A percentile compares a stretch with the other conserved stretches of the same genome.
Evolutionary conservation across 2,797 vertebrate genomes (phyloP).

Genomic region (Pachyuromys duprasi): DNA sequence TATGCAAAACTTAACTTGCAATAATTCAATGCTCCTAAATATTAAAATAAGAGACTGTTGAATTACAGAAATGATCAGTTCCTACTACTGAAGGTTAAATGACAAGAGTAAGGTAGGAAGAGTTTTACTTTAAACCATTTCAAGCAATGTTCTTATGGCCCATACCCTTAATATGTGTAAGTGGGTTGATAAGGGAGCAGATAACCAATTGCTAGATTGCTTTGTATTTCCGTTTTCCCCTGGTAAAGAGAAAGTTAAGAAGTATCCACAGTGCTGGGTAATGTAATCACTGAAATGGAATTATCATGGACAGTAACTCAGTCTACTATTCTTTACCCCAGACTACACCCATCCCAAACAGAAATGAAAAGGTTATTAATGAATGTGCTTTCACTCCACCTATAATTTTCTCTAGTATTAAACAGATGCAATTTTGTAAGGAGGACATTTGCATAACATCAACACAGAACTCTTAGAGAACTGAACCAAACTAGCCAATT

Average conservation of each 20-base stretch:
- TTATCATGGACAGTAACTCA: background rate
- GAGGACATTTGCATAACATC: background rate
- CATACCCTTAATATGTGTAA: background rate
- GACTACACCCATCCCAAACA: background rate
- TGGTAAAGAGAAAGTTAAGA: background rate
- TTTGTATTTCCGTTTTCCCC: background rate
- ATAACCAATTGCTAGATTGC: slow-evolving; percentile 21
- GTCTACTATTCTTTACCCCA: slow-evolving; percentile 1
- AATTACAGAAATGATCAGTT: background rate
- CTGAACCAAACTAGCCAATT: background rate
- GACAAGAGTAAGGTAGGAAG: slow-evolving; percentile 13
- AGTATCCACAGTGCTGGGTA: background rate
- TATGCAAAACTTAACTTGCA: slow-evolving; percentile 6
- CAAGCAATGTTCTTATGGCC: slow-evolving; percentile 50
- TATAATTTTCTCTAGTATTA: slow-evolving; percentile 1
- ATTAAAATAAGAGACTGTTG: background rate
- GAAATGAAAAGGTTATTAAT: background rate
- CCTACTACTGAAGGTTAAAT: background rate
- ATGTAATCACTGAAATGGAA: slow-evolving; percentile 43
- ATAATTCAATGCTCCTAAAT: background rate
- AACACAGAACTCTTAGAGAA: slow-evolving; percentile 16
- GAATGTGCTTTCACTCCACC: background rate
- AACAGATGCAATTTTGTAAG: background rate
- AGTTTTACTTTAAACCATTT: slow-evolving; percentile 29
- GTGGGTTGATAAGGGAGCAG: background rate